A percentile compares a stretch with the other conserved stretches of the same genome.
Evolutionary conservation across 2,797 vertebrate species (phyloP).

Genomic region (Anguilla marmorata): DNA sequence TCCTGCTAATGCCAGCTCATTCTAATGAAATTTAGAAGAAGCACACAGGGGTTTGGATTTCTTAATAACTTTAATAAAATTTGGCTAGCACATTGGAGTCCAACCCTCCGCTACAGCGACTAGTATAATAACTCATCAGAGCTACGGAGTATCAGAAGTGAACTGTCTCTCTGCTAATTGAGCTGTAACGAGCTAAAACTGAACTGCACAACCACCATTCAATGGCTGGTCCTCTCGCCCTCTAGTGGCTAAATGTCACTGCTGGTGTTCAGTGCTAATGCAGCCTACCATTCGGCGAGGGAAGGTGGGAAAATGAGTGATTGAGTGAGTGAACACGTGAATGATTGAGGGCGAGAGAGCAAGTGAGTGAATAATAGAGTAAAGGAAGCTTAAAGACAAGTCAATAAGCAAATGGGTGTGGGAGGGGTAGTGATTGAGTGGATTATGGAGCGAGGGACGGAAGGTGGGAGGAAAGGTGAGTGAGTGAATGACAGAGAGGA

Average conservation of each 20-base stretch:
- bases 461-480: neutral
- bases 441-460: neutral
- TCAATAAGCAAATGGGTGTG: too few species aligned
- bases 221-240: neutral
- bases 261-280: neutral
- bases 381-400: neutral
- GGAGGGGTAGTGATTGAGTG: neutral
- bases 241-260: neutral
- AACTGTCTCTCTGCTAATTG: neutral
- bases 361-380: neutral
- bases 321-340: neutral
- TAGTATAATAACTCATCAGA: neutral
- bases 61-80: neutral
- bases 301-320: neutral
- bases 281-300: neutral
- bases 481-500: neutral
- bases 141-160: neutral
- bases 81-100: neutral
- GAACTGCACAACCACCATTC: neutral
- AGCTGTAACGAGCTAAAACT: neutral
- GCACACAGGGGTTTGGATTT: neutral
- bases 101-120: neutral
- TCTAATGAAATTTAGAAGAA: neutral
- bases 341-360: neutral
- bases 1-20: neutral